Base-by-base conservation (phyloP, 2,113 vertebrate genomes). In the Callaeas wilsoni region DNA sequence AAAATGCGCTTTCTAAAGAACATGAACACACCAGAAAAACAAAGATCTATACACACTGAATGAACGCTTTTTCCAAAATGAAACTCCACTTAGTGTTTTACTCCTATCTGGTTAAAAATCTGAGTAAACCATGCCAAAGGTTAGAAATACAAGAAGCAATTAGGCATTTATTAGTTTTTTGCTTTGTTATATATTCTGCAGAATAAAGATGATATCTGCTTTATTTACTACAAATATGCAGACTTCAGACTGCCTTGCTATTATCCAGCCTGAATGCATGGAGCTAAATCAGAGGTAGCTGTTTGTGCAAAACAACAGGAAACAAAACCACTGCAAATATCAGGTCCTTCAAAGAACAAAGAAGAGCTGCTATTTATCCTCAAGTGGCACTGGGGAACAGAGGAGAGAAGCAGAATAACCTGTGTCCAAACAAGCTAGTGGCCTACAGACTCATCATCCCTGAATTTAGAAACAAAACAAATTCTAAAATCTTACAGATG, bases 1-100 rank as follows among this genome's bases (percentile, higher is more conserved):
- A 96, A 89, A 91, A 79, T 80, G 37, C 73, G 53, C 37, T 94
- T 85, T 93, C 29, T 39, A 35, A 95, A 87, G 81, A 83, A 69
- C 55, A 83, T 0, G 30, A 79, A 46, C 30, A 85, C 35, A 59
- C 59, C 53, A 84, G 59, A 85, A 89, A 87, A 89, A 56, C 49
- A 94, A 39, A 92, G 79, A 76, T 57, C 53, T 47, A 39, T 76
- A 44, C 52, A 91, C 76, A 62, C 23, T 25, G 29, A 93, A 91
- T 63, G 32, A 89, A 79, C 2, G 23, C 12, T 69, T 39, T 91
- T 82, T 91, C 63, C 16, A 89, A 84, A 91, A 87, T 21, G 32
- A 69, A 76, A 57, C 20, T 89, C 35, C 44, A 50, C 27, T 79
- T 50, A 39, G 15, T 59, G 22, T 75, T 95, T 92, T 70, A 26